Evolutionary conservation across 2,888 invertebrate genomes (phyloP), one percentile per base, ranked within the genome.

Genomic region (Nemotelus nigrinus): DNA sequence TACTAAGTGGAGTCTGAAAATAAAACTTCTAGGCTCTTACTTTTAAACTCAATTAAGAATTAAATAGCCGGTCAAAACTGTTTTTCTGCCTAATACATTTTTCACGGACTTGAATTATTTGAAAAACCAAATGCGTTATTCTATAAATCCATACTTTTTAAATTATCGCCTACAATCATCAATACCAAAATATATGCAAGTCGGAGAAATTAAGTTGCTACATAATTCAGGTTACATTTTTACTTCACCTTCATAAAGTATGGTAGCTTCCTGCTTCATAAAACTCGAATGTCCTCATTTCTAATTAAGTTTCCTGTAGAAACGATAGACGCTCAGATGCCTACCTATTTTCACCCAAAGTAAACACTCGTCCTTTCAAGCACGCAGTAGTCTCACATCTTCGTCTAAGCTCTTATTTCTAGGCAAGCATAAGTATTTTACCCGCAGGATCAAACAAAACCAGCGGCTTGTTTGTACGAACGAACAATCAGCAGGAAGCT

Each of bases 251-350:
- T 43, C 43, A 6, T 63, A 57, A 57, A 57, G 25, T 2, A 57
- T 57, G 25, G 10, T 57, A 57, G 57, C 57, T 8, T 63, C 2
- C 39, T 63, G 63, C 63, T 43, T 41, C 39, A 63, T 39, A 2
- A 63, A 63, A 63, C 43, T 43, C 41, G 39, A 39, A 63, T 63
- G 63, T 63, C 43, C 63, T 63, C 43, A 63, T 63, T 63, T 63
- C 43, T 43, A 63, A 63, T 63, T 63, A 63, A 63, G 41, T 63
- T 63, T 43, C 43, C 43, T 63, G 43, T 25, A 43, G 63, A 2
- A 63, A 63, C 43, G 63, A 63, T 25, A 25, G 25, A 25, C 25
- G 25, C 25, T 25, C 25, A 25, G 25, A 25, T 25, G 25, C 25
- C 25, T 25, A 25, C 25, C 25, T 25, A 25, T 25, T 25, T 25